Base-by-base conservation (phyloP, 2,888 invertebrate species). In the Slavum lentiscoides region DNA sequence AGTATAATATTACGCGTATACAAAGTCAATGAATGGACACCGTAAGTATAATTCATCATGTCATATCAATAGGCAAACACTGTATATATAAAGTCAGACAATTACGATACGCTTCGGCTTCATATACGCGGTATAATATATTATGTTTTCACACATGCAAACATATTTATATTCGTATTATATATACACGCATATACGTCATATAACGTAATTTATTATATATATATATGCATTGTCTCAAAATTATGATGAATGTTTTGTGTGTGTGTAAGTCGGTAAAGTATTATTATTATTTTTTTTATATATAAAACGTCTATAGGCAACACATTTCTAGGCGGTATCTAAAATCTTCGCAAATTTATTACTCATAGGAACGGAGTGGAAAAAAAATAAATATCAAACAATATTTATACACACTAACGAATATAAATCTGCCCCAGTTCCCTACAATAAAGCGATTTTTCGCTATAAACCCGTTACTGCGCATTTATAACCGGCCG, bases 11-110 rank as follows among this genome's bases (percentile, higher is more conserved):
- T 13, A n/a, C n/a, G 13, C 30, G 30, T 11, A n/a, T 66, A 66
- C 17, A 66, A 11, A 66, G 7, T 15, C 6, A 43, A 21, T 67
- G 43, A 43, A 13, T 43, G 21, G 15, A 21, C 19, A 21, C 43
- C 5, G 11, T 66, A 11, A 66, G 43, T 21, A 67, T 30, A 30
- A 67, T 67, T 67, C 39, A 67, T 67, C 67, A 67, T 67, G 8
- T 43, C 21, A 15, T 67, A 67, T 67, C 67, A 67, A 67, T 43
- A 43, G 13, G 4, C 43, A 67, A 67, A 43, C 66, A 67, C n/a
- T 3, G 0, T 21, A 13, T 43, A 7, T 55, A 55, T 19, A 49
- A 39, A 66, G 43, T 67, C 15, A 21, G 21, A 15, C 21, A 67
- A 67, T 43, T 43, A 49, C 43, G 43, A 21, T 15, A 67, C 17